Base-by-base conservation (phyloP, 2,797 vertebrate species). In the Trematomus bernacchii region DNA sequence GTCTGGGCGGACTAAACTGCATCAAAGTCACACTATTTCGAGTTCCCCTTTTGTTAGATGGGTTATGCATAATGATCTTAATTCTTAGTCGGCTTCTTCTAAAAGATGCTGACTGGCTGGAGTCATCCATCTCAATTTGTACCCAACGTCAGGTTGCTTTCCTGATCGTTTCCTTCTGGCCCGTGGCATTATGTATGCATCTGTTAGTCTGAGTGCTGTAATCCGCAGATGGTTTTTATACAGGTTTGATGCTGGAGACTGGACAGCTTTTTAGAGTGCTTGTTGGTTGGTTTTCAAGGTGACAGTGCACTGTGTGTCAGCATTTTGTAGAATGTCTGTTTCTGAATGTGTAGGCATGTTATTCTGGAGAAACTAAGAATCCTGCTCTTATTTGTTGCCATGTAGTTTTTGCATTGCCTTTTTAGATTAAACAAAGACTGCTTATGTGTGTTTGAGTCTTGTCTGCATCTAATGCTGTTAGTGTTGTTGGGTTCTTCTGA, bases 1-100 rank as follows among this genome's bases (percentile, higher is more conserved):
- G 54, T 83, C 84, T 73, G 63, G 80, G 86, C 77, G 80, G 86
- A 84, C 76, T 73, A 43, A 84, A 74, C 62, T 73, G 75, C 83
- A 73, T 44, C 59, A 19, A 80, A 76, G 58, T 86, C 76, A 53
- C 63, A 54, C 54, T 66, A 23, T 64, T 48, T 46, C 23, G 61
- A 67, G 33, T 76, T 80, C 7, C 52, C 21, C 73, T 64, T 37
- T 61, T 61, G 16, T 55, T n/a, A 15, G 7, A 33, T 15, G 21
- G 23, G 6, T 23, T 16, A 1, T 72, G 50, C 58, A 71, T 43
- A 37, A 21, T 2, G 46, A 44, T 37, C 14, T 21, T n/a, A 62
- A 15, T 8, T 50, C 13, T 51, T 13, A 12, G 15, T 18, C 14
- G 1, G 50, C 21, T 46, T 18, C 44, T 48, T 15, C 14, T 19